Base-by-base conservation (phyloP, 2,888 invertebrate genomes). In the Mechanitis messenoides region DNA sequence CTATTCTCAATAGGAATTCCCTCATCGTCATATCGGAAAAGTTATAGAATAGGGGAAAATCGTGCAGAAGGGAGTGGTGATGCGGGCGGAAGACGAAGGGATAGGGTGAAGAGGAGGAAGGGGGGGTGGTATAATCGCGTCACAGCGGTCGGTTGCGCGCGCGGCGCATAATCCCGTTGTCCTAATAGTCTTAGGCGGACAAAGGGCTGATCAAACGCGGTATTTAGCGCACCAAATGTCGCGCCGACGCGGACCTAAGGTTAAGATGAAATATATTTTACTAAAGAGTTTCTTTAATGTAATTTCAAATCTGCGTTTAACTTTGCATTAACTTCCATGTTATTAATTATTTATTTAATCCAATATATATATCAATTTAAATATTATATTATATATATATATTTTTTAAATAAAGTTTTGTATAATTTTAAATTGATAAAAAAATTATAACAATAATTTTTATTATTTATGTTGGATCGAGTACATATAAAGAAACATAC, bases 151-250 rank as follows among this genome's bases (percentile, higher is more conserved):
- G 83, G 81, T 73, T 81, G 85, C 83, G 85, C 84, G 77, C 78
- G 83, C 85, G 83, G 76, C 77, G 75, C 72, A 72, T 87, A 86
- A 87, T 87, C 88, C 81, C 75, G 80, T 87, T 87, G 79, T 79
- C 71, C 74, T 89, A 89, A 89, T 86, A 79, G 84, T 84, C 86
- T 88, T 87, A 79, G 80, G 79, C 82, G 77, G 72, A 86, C 86
- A 87, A 87, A 86, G 84, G 85, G 76, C 81, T 78, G 83, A 83
- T 84, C 84, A 84, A 85, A 85, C 85, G 84, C 76, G 73, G 78
- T 83, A 84, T 85, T 86, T 81, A 78, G 82, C 74, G 78, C 82
- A 77, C 87, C 87, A 88, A 88, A 87, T 88, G 88, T 88, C 84
- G 77, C 68, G 63, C 68, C 56, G 11, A 28, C 20, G 42, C 55